Base-by-base conservation (phyloP, 1,140 invertebrate species). In the Drosophila miranda region DNA sequence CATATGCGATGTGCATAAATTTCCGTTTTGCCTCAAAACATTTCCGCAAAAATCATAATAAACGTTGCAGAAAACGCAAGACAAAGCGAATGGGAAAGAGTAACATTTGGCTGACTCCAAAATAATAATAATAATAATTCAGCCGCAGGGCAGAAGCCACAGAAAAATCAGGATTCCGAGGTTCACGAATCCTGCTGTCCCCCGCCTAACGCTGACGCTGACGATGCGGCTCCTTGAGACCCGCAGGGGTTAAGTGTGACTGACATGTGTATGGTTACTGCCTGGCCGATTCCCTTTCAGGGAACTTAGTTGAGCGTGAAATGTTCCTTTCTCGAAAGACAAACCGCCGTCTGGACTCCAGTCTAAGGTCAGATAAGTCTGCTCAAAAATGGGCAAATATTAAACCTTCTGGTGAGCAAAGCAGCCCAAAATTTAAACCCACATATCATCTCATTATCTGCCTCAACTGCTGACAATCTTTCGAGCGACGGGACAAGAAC, bases 1-100 rank as follows among this genome's bases (percentile, higher is more conserved):
- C 82, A 87, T 86, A 86, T 87, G 82, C 76, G 76, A 68, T 79
- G 76, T 69, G 80, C 82, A 87, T 87, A 87, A 87, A 86, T 86
- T 87, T 68, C 51, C 64, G 61, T 72, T 69, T 68, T 57, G 78
- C 81, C 82, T 81, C 75, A 75, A 87, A 84, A 75, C 76, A 86
- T 77, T 84, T 74, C 64, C 82, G 58, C 77, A 86, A 86, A 86
- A 46, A 86, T 86, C 81, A 86, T 84, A 86, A 86, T 87, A 86
- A 87, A 86, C 84, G 81, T 86, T 87, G 77, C 38, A 64, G 28
- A 77, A 82, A 75, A 9, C 30, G 30, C 30, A 52, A 69, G 64
- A 76, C 41, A 59, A 26, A 26, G 23, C 49, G 49, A 48, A 67
- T 44, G 14, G 44, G 44, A 13, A 53, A 71, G 54, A 56, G 59